Evolutionary conservation across 2,113 vertebrate genomes (phyloP), one percentile per base, ranked within the genome.

Genomic region (Pollimyrus isidori): DNA sequence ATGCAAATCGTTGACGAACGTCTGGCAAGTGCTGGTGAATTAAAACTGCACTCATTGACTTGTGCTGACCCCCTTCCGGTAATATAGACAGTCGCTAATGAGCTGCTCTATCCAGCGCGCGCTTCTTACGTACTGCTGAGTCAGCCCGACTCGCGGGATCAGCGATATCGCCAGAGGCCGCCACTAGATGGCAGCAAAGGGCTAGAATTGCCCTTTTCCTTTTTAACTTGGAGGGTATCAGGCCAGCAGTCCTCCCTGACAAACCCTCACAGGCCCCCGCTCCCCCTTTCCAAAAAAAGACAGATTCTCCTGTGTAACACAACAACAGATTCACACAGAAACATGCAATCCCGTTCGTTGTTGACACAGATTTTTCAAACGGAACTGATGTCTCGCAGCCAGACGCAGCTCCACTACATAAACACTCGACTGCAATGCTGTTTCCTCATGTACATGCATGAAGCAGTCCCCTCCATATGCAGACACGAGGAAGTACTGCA

Each of bases 141-240:
- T 89, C 85, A 52, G 89, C 86, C 88, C 35, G n/a, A 49, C 49
- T 35, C 53, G 19, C 53, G 39, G 49, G 23, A 4, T 26, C 45
- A 48, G 46, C 84, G 23, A 49, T 86, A 30, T 49, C 19, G 50
- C 49, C 45, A 80, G 11, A 30, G 83, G 46, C 86, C 52, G 89
- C 93, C 95, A 94, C 94, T 91, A 95, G 95, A 93, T 95, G 95
- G 95, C 94, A 94, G 93, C 93, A 94, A 90, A 88, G 21, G 91
- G 91, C 93, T 93, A 92, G 73, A 90, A 89, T 87, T 92, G 91
- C 92, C 10, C 26, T 46, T 15, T 88, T 69, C 39, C 56, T 65
- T 46, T 53, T 58, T 87, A 42, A 39, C 35, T 17, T 23, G 35
- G 42, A 13, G 39, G n/a, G 62, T 49, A 42, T 80, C 15, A 80